phyloP scores from a whole-genome alignment of 2,888 invertebrate species.

The Cryptus armator region DNA sequence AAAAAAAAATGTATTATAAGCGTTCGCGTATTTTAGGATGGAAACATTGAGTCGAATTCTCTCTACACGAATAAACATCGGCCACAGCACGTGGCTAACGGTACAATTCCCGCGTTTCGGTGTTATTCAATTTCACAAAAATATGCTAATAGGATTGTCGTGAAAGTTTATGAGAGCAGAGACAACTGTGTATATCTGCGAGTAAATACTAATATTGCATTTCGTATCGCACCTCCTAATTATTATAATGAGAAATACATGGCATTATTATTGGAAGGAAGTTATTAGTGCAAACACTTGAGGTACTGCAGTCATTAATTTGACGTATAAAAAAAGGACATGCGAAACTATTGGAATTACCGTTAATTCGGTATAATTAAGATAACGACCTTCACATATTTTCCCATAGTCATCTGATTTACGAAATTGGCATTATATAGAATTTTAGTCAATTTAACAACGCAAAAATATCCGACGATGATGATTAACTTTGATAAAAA shows the following conservation, averaged over 20 bases:
- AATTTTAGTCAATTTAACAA: too few species aligned
- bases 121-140: conserved; percentile 6
- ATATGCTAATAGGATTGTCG: conserved; percentile 23
- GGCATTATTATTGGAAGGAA: neutral
- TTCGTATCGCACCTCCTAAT: neutral
- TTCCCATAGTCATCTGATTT: too few species aligned
- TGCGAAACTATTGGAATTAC: neutral
- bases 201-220: neutral
- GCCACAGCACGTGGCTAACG: neutral
- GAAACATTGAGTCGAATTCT: neutral
- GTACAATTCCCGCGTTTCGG: neutral
- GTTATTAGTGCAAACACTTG: neutral
- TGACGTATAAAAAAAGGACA: neutral
- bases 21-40: neutral
- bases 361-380: neutral
- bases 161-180: conserved; percentile 24
- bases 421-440: too few species aligned
- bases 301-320: neutral
- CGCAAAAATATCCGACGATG: too few species aligned
- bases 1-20: too few species aligned
- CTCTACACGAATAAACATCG: neutral
- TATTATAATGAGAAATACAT: neutral
- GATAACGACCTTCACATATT: neutral
- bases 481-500: too few species aligned
- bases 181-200: neutral